These are phyloP conservation scores for Nematostella vectensis DNA, from an alignment of 92 coral and sea anemone species.

Conservation along the genomic window DNA sequence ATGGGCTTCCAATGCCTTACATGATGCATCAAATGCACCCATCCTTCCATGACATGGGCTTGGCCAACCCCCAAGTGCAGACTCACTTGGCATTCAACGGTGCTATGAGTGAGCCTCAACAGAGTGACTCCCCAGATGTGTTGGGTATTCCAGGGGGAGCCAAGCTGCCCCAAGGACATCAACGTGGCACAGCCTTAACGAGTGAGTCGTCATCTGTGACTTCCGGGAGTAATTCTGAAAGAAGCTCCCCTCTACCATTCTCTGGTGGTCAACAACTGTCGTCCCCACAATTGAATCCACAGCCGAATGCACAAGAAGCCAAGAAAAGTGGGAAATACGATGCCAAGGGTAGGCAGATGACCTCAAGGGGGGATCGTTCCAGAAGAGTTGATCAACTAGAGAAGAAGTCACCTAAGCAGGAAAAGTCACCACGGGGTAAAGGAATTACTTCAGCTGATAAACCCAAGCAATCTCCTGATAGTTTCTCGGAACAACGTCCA, in stretches of 20 bases:
- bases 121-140: slow-evolving; percentile 18
- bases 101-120: background rate
- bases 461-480: too few relatives aligned
- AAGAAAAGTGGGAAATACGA: background rate
- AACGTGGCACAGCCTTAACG: background rate
- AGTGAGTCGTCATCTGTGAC: background rate
- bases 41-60: background rate
- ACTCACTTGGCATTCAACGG: background rate
- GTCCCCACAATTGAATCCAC: too few relatives aligned
- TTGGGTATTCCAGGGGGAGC: slow-evolving; percentile 14
- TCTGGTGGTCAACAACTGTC: too few relatives aligned
- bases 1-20: slow-evolving; percentile 9
- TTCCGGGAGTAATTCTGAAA: slow-evolving; percentile 1
- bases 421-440: background rate
- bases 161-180: background rate
- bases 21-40: slow-evolving; percentile 25
- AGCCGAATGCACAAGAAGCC: background rate
- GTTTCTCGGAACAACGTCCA: too few relatives aligned
- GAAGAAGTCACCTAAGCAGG: background rate
- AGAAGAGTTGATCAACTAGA: background rate
- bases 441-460: too few relatives aligned
- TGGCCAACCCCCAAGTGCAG: background rate
- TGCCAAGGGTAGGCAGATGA: background rate
- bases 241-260: background rate
- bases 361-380: background rate